These are phyloP conservation scores for Archips xylosteana DNA, from an alignment of 2,888 invertebrate genomes.

Conservation along the genomic window DNA sequence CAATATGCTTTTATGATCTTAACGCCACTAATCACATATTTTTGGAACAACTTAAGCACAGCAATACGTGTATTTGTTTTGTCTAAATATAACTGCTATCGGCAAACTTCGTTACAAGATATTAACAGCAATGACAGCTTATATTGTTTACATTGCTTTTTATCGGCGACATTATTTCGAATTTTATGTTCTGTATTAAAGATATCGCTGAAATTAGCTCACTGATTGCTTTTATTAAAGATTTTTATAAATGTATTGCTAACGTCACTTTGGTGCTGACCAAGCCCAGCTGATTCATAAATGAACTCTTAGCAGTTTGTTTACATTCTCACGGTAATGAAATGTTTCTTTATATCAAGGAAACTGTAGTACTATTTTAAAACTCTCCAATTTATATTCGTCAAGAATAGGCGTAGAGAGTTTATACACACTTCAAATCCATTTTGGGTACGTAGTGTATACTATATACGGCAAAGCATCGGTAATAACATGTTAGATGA, in stretches of 20 bases:
- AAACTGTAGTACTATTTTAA: constrained; percentile 4
- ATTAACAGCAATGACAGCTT: constrained; percentile 52
- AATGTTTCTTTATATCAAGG: constrained; percentile 15
- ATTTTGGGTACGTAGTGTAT: neutral
- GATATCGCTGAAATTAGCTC: constrained; percentile 68
- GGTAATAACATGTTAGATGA: constrained; percentile 62
- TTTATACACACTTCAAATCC: neutral
- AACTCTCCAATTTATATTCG: neutral
- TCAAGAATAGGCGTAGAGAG: neutral
- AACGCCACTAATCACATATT: neutral
- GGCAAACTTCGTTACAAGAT: constrained; percentile 69
- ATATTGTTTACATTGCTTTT: constrained; percentile 80
- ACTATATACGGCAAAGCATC: constrained; percentile 6
- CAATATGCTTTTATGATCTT: neutral
- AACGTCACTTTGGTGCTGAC: constrained; percentile 13
- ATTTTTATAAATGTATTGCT: constrained; percentile 2
- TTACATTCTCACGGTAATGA: constrained; percentile 36
- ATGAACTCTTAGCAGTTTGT: constrained; percentile 34
- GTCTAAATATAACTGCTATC: constrained; percentile 72
- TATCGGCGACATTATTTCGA: constrained; percentile 60
- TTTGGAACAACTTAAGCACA: neutral
- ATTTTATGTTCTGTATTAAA: constrained; percentile 68
- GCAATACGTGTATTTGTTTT: constrained; percentile 60
- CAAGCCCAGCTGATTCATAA: constrained; percentile 33
- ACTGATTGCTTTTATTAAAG: constrained; percentile 26